A percentile compares a stretch with the other conserved stretches of the same genome.
Conservation (phyloP, 2,888 invertebrate species). For the Cheilosia grossa region DNA sequence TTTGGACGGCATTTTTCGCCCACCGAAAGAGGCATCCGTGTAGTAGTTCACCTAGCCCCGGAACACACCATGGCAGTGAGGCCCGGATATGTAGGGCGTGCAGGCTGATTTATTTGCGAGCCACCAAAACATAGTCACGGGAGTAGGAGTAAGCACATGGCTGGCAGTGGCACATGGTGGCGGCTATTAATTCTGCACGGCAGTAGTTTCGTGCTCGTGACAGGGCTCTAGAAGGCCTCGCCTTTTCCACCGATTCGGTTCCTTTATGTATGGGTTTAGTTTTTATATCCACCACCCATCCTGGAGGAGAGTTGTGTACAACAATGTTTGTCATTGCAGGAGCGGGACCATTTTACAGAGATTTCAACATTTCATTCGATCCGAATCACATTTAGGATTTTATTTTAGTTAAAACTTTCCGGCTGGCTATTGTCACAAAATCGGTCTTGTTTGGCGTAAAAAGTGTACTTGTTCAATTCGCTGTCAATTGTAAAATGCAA, state of each 20-base stretch:
- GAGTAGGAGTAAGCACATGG: constrained; percentile 37
- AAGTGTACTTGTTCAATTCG: not conserved
- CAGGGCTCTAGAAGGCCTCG: constrained; percentile 60
- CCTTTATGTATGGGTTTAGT: constrained; percentile 26
- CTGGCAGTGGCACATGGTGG: constrained; percentile 64
- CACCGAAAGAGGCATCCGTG: constrained; percentile 25
- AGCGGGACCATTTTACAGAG: constrained; percentile 25
- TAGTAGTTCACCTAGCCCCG: constrained; percentile 10
- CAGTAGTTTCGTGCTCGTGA: constrained; percentile 68
- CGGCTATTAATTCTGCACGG: constrained; percentile 68
- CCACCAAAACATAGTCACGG: constrained; percentile 52
- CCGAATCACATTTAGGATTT: constrained; percentile 50
- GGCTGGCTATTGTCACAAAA: constrained; percentile 24
- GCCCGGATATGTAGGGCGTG: constrained; percentile 48
- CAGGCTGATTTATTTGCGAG: constrained; percentile 66
- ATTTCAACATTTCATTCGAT: constrained; percentile 53
- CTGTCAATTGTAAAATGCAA: constrained; percentile 58
- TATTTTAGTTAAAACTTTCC: constrained; percentile 14
- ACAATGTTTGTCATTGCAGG: constrained; percentile 5
- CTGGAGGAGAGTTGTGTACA: not conserved
- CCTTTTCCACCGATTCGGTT: constrained; percentile 17
- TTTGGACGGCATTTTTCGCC: constrained; percentile 65
- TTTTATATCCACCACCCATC: not conserved
- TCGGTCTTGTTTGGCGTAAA: constrained; percentile 30
- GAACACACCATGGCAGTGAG: constrained; percentile 12